Percentiles rank a stretch among this genome's conserved stretches.
Evolutionary conservation across 2,888 invertebrate species (phyloP).

Genomic region (Plutella xylostella): DNA sequence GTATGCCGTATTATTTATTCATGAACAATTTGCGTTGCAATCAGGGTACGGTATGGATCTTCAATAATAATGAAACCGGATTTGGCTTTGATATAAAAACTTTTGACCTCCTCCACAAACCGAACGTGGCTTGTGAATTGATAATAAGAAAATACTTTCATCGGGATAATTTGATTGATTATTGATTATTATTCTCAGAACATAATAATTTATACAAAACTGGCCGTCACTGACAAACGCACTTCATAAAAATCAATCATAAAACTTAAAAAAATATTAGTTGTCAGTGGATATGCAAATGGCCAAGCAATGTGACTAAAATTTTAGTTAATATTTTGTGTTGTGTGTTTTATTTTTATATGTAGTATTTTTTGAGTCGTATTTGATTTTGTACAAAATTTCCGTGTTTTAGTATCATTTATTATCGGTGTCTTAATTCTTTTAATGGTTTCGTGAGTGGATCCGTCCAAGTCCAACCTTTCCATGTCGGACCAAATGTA

Average conservation of each 20-base stretch:
- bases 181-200: too few species aligned
- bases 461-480: neutral
- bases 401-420: conserved; percentile 36
- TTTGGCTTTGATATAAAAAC: neutral
- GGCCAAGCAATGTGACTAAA: conserved; percentile 62
- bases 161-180: too few species aligned
- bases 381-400: conserved; percentile 58
- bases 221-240: too few species aligned
- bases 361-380: conserved; percentile 57
- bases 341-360: conserved; percentile 61
- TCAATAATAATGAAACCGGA: conserved; percentile 30
- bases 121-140: too few species aligned
- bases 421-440: conserved; percentile 18
- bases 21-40: conserved; percentile 67
- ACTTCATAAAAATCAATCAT: too few species aligned
- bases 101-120: neutral
- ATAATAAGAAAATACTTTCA: too few species aligned
- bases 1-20: conserved; percentile 57
- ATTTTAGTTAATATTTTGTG: conserved; percentile 62
- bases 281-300: conserved; percentile 47
- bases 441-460: conserved; percentile 30
- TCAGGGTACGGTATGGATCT: conserved; percentile 50
- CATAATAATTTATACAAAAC: too few species aligned
- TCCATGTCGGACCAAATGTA: neutral
- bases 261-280: too few species aligned